These are phyloP conservation scores for Antheraea yamamai DNA, from an alignment of 2,888 invertebrate genomes.

Conservation along the genomic window DNA sequence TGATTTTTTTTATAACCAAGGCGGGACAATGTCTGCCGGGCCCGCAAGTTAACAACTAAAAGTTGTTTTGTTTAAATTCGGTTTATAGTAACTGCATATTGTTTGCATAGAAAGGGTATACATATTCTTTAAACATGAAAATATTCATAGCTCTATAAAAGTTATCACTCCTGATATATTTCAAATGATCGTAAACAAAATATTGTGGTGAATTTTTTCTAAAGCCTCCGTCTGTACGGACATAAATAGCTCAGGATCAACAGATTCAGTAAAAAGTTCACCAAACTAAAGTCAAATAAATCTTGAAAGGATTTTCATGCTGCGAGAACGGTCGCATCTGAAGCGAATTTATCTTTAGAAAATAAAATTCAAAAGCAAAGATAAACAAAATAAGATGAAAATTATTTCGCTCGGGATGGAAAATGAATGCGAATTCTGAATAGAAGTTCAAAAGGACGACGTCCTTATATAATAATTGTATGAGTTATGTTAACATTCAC, in stretches of 20 bases:
- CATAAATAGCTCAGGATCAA: constrained; percentile 10
- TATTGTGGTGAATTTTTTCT: constrained; percentile 6
- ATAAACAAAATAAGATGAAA: constrained; percentile 13
- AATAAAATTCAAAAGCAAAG: constrained; percentile 15
- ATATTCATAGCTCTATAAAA: neutral
- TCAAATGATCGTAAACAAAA: neutral
- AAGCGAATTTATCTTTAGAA: constrained; percentile 19
- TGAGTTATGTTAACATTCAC: neutral
- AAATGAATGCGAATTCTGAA: constrained; percentile 3
- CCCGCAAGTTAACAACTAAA: neutral
- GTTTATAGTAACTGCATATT: neutral
- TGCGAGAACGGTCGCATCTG: constrained; percentile 17
- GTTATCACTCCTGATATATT: neutral
- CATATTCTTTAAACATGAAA: neutral
- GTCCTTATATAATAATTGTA: neutral
- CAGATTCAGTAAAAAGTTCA: constrained; percentile 31
- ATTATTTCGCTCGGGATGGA: neutral
- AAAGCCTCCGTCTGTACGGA: neutral
- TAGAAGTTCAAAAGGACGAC: neutral
- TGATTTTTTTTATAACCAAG: too few species aligned
- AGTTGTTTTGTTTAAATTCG: neutral
- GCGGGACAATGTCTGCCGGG: too few species aligned
- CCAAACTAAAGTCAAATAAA: constrained; percentile 19
- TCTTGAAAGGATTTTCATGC: constrained; percentile 22
- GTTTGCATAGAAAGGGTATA: neutral